Evolutionary conservation across 2,888 invertebrate species (phyloP).

Genomic region (Rhimphoctona megacephalus): DNA sequence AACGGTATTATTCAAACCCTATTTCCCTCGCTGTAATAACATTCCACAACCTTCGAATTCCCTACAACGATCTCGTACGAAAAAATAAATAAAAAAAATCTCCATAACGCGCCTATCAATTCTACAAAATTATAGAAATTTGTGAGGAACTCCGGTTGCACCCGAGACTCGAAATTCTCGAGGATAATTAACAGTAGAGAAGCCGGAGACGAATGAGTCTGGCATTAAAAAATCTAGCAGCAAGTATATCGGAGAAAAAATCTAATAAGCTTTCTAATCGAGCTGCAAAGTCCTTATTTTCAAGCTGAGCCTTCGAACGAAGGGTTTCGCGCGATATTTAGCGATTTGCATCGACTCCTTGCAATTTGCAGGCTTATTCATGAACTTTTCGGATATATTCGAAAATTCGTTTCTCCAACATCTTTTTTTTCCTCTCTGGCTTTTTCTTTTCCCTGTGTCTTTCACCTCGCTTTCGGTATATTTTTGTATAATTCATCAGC

Average conservation of each 20-base stretch:
- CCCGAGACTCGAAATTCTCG: conserved; percentile 30
- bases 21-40: neutral
- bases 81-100: neutral
- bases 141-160: conserved; percentile 5
- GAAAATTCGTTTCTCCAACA: conserved; percentile 45
- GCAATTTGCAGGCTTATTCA: conserved; percentile 79
- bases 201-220: neutral
- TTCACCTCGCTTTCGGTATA: conserved; percentile 19
- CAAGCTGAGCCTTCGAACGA: neutral
- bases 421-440: conserved; percentile 1
- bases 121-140: conserved; percentile 40
- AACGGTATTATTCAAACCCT: neutral
- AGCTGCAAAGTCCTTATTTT: conserved; percentile 31
- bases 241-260: conserved; percentile 30
- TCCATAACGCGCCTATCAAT: conserved; percentile 17
- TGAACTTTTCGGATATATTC: conserved; percentile 56
- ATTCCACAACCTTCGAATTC: conserved; percentile 1
- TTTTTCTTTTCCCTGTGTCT: conserved; percentile 24
- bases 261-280: conserved; percentile 62
- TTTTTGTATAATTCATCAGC: conserved; percentile 59
- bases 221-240: neutral
- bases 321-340: conserved; percentile 42
- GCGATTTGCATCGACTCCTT: conserved; percentile 80
- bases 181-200: conserved; percentile 18
- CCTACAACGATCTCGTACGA: neutral